Conservation (phyloP, 2,113 vertebrate genomes). For the Ciconia stormi region DNA sequence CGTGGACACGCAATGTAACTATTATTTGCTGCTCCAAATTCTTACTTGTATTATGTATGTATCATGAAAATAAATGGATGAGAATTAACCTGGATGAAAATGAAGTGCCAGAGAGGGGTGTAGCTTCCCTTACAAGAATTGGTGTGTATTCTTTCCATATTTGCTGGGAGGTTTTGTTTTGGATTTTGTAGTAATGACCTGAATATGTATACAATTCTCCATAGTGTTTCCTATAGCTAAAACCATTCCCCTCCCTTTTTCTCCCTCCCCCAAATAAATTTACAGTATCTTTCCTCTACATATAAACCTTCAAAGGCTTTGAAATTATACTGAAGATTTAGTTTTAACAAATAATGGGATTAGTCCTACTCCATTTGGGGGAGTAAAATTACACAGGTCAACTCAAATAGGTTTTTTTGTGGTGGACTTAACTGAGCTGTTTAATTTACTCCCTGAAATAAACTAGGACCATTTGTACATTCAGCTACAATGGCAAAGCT, state of each 20-base stretch:
- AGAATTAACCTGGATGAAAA: not conserved
- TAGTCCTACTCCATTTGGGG: not conserved
- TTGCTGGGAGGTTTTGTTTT: not conserved
- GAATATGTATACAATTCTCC: not conserved
- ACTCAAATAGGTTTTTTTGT: not conserved
- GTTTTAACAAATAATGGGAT: not conserved
- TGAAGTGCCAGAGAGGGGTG: not conserved
- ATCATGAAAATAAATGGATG: not conserved
- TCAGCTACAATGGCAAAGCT: not conserved
- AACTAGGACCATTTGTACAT: not conserved
- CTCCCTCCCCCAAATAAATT: not conserved
- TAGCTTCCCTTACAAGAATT: not conserved
- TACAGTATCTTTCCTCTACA: not conserved
- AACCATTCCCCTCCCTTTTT: not conserved
- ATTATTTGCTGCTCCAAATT: not conserved
- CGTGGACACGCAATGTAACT: conserved; percentile 20
- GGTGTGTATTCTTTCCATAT: not conserved
- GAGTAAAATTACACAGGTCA: not conserved
- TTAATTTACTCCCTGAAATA: not conserved
- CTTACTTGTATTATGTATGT: not conserved
- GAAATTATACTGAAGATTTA: not conserved
- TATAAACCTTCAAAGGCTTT: not conserved
- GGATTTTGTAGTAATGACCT: not conserved
- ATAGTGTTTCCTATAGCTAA: not conserved
- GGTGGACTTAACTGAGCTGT: not conserved